Evolutionary conservation across 2,113 vertebrate species (phyloP), one percentile per base, ranked within the genome.

Genomic region (Irena cyanogastra): DNA sequence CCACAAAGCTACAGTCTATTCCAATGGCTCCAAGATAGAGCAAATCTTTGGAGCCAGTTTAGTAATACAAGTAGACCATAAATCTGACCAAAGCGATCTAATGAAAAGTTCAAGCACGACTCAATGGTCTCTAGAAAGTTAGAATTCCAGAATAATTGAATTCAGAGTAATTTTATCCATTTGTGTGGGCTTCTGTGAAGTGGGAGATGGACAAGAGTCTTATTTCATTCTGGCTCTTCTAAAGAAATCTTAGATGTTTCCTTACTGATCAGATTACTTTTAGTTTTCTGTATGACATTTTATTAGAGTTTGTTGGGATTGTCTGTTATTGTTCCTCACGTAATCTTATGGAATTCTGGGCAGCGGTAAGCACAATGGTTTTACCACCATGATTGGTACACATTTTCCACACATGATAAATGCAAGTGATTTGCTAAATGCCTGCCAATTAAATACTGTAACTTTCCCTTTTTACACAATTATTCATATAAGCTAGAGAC

Each of bases 91-190:
- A 96, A 95, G 83, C 0, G 39, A 97, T 96, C 92, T 96, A 95
- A 96, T 96, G 95, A 96, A 94, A 95, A 96, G 95, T 96, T 96
- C 91, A 96, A 96, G 93, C 93, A 85, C 22, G 0, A 86, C 75
- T 66, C 93, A 94, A 87, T 95, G 70, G 91, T 94, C 93, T 96
- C 96, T 91, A 96, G 91, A 97, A 96, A 95, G 93, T 93, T 94
- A 80, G 91, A 97, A 96, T 97, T 96, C 96, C 96, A 96, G 96
- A 96, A 96, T 95, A 95, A 96, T 96, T 96, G 75, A 96, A 97
- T 96, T 97, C 89, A 86, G 72, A 78, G 92, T 97, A 97, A 97
- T 97, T 97, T 97, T 84, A 96, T 97, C 93, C 93, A 96, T 96
- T 97, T 96, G 95, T 96, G 96, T 97, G 94, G 96, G 92, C 96